These are phyloP conservation scores for Oreochromis spilurus DNA, from an alignment of 2,113 vertebrate genomes.

Conservation along the genomic window DNA sequence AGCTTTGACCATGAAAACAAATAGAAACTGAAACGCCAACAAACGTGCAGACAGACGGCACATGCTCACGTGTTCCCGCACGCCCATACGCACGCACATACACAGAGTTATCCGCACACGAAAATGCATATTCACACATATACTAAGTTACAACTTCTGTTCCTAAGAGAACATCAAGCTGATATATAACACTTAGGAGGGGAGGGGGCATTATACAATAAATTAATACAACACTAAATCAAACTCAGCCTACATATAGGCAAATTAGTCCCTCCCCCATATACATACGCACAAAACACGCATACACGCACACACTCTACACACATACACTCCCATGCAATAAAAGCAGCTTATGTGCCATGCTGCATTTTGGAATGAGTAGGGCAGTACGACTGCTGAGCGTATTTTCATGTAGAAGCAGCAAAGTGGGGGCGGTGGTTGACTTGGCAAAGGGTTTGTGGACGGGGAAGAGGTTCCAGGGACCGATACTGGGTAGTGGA, in stretches of 20 bases:
- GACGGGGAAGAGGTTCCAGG: neutral
- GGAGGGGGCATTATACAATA: slow-evolving; percentile 49
- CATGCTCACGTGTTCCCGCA: slow-evolving; percentile 51
- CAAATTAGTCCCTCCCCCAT: slow-evolving; percentile 54
- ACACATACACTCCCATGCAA: slow-evolving; percentile 67
- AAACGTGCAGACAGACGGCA: slow-evolving; percentile 60
- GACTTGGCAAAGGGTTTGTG: neutral
- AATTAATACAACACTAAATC: slow-evolving; percentile 67
- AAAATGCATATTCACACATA: slow-evolving; percentile 40
- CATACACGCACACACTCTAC: slow-evolving; percentile 40
- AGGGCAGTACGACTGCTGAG: slow-evolving; percentile 59
- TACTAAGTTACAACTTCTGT: slow-evolving; percentile 60
- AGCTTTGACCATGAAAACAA: slow-evolving; percentile 61
- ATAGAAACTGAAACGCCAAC: slow-evolving; percentile 63
- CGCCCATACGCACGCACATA: slow-evolving; percentile 9
- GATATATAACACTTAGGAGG: slow-evolving; percentile 56
- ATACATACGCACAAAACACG: slow-evolving; percentile 40
- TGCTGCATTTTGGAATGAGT: slow-evolving; percentile 66
- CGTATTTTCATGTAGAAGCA: slow-evolving; percentile 59
- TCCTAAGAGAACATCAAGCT: slow-evolving; percentile 60
- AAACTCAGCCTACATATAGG: slow-evolving; percentile 64
- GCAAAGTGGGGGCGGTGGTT: slow-evolving; percentile 28
- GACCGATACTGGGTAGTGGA: slow-evolving; percentile 41
- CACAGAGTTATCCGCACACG: slow-evolving; percentile 11
- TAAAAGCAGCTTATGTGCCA: slow-evolving; percentile 66